These are phyloP conservation scores for Andrena cerasifolii DNA, from an alignment of 1,140 invertebrate species.

Conservation along the genomic window DNA sequence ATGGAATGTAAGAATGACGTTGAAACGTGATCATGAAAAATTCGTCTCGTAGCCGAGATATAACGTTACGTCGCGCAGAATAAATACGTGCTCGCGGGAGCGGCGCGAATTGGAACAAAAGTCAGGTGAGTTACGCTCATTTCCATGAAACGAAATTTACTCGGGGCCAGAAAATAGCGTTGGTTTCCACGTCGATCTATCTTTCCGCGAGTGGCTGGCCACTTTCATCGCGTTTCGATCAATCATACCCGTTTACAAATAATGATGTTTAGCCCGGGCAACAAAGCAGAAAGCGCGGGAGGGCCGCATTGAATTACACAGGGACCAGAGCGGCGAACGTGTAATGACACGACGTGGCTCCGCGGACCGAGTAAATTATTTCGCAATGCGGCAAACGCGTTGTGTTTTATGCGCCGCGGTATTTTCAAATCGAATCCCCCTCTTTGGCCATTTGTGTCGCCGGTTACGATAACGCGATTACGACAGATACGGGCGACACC, in stretches of 20 bases:
- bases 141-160: conserved; percentile 34
- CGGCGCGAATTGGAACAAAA: conserved; percentile 23
- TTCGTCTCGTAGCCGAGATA: background rate
- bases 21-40: background rate
- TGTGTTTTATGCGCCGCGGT: conserved; percentile 52
- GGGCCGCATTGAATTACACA: conserved; percentile 55
- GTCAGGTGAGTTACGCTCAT: conserved; percentile 7
- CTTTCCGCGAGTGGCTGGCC: conserved; percentile 1
- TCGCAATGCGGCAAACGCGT: conserved; percentile 47
- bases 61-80: background rate
- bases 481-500: background rate
- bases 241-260: conserved; percentile 57
- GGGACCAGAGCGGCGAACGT: conserved; percentile 38
- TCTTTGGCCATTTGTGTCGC: conserved; percentile 20
- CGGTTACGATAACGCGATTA: conserved; percentile 43
- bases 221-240: conserved; percentile 39
- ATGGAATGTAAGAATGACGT: no score
- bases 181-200: conserved; percentile 37
- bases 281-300: conserved; percentile 50
- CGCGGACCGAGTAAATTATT: conserved; percentile 51
- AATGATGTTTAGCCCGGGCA: conserved; percentile 57
- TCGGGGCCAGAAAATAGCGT: conserved; percentile 19
- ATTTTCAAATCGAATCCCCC: conserved; percentile 58
- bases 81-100: background rate
- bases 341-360: conserved; percentile 46